phyloP scores from a whole-genome alignment of 92 coral and sea anemone genomes.

The Pocillopora grandis region DNA sequence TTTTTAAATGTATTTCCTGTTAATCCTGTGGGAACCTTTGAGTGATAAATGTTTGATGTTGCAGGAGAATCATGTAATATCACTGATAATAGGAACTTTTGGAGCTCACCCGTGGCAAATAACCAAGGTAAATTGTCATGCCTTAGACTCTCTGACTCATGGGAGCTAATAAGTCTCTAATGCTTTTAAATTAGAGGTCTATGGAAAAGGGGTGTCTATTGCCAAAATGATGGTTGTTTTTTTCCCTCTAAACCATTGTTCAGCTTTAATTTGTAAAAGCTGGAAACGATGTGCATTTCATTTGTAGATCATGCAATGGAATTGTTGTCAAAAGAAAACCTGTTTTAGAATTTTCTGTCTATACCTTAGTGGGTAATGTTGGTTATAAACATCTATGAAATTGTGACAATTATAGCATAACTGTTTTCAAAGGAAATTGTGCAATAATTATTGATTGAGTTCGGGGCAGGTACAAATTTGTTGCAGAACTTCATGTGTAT shows the following conservation, averaged over 20 bases:
- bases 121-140: constrained; percentile 59
- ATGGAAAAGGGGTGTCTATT: not conserved
- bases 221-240: not conserved
- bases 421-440: not conserved
- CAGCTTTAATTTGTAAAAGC: no score
- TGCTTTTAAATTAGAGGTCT: not conserved
- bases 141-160: not conserved
- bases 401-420: not conserved
- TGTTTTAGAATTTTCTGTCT: no score
- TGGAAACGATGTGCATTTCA: no score
- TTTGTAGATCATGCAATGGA: no score
- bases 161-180: no score
- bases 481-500: no score
- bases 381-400: no score
- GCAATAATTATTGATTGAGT: no score
- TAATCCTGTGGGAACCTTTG: not conserved
- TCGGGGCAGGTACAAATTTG: no score
- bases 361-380: no score
- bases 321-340: no score
- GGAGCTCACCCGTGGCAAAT: constrained; percentile 56
- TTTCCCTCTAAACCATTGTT: no score
- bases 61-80: constrained; percentile 72
- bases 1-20: not conserved
- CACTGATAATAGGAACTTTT: constrained; percentile 44
- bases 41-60: not conserved